Conservation (phyloP, 2,888 invertebrate species). For the Ophioninae sp. region DNA sequence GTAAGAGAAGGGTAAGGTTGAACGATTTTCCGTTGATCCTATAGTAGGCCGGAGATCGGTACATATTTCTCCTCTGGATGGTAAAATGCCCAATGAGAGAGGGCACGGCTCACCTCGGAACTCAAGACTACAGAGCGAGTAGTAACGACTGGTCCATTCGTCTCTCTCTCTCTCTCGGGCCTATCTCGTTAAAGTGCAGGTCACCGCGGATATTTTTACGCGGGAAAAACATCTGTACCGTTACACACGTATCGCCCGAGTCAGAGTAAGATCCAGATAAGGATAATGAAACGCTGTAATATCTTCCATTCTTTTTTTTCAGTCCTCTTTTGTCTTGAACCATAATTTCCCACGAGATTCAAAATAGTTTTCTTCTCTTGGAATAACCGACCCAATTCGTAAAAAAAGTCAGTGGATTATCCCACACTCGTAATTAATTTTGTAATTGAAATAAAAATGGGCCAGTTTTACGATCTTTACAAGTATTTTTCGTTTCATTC, state of each 20-base stretch:
- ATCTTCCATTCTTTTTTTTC: conserved; percentile 25
- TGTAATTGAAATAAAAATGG: not conserved
- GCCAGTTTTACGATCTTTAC: not conserved
- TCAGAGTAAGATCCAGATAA: conserved; percentile 45
- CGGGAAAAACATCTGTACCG: conserved; percentile 71
- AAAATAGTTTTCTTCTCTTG: not conserved
- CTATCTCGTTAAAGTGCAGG: conserved; percentile 67
- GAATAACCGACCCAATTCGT: not conserved
- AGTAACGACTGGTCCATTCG: conserved; percentile 27
- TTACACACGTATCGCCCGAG: conserved; percentile 64
- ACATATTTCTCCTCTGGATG: conserved; percentile 36
- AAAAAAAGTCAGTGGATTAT: not conserved
- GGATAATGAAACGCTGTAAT: conserved; percentile 44
- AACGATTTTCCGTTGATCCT: conserved; percentile 38
- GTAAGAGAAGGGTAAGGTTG: conserved; percentile 27
- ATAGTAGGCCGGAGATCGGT: conserved; percentile 39
- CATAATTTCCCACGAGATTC: conserved; percentile 32
- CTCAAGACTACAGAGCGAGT: conserved; percentile 61
- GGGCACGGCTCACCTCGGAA: conserved; percentile 67
- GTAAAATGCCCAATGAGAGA: conserved; percentile 52
- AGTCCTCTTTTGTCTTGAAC: conserved; percentile 1
- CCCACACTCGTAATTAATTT: not conserved
- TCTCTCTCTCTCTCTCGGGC: conserved; percentile 47
- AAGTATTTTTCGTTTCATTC: not conserved
- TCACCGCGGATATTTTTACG: conserved; percentile 52